Evolutionary conservation across 2,797 vertebrate genomes (phyloP).

Genomic region (Coreius guichenoti): DNA sequence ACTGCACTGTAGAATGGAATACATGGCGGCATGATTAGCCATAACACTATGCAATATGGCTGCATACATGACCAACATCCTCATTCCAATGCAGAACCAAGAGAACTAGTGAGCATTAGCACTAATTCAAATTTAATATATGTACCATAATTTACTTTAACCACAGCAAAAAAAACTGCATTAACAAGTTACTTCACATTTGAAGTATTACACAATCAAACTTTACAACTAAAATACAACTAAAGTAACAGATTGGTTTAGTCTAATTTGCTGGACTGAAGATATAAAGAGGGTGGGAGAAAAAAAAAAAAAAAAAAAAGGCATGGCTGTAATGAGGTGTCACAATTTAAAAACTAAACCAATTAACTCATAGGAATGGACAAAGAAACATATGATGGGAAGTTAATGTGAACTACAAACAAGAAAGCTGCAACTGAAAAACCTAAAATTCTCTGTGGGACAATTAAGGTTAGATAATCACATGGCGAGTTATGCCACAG

Average conservation of each 20-base stretch:
- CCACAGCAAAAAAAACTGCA: slow-evolving; percentile 21
- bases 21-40: slow-evolving; percentile 17
- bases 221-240: slow-evolving; percentile 8
- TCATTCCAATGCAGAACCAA: slow-evolving; percentile 12
- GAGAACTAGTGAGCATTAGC: slow-evolving; percentile 10
- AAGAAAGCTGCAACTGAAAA: neutral
- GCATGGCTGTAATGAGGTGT: neutral
- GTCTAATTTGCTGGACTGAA: neutral
- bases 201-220: slow-evolving; percentile 30
- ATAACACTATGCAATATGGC: slow-evolving; percentile 4
- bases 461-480: slow-evolving; percentile 7
- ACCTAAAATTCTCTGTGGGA: neutral
- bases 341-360: too few relatives aligned
- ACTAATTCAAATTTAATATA: neutral
- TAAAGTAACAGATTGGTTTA: neutral
- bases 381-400: neutral
- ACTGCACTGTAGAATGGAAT: slow-evolving; percentile 1
- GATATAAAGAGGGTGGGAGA: neutral
- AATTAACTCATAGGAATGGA: neutral
- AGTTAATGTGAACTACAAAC: neutral
- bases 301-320: neutral
- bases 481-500: neutral
- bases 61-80: neutral
- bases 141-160: slow-evolving; percentile 40
- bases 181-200: slow-evolving; percentile 36